phyloP scores from a whole-genome alignment of 2,888 invertebrate genomes.

The Rhorus exstirpatorius region DNA sequence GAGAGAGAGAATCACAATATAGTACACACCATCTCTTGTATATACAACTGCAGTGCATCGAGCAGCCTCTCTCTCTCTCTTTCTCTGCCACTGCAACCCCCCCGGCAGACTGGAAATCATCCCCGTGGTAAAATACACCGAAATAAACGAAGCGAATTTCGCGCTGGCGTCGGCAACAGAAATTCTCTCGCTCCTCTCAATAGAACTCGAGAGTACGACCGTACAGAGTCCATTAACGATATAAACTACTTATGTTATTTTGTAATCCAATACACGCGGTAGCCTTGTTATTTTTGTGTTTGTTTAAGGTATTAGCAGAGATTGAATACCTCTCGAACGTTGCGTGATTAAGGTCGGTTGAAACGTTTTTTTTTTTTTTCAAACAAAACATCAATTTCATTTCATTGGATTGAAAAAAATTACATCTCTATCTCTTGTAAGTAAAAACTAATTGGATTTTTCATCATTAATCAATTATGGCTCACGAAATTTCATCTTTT shows the following conservation, averaged over 20 bases:
- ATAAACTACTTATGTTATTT: slow-evolving; percentile 36
- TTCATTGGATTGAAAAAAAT: too few species aligned
- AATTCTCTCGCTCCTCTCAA: slow-evolving; percentile 34
- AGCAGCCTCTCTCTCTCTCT: too few species aligned
- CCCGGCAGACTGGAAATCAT: slow-evolving; percentile 56
- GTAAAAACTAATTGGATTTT: too few species aligned
- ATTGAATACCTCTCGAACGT: neutral
- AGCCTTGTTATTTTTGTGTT: neutral
- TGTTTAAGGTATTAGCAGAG: slow-evolving; percentile 12
- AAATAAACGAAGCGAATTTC: slow-evolving; percentile 65
- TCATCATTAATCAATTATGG: too few species aligned
- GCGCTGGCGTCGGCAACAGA: slow-evolving; percentile 61
- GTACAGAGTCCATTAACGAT: slow-evolving; percentile 19
- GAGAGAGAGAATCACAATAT: slow-evolving; percentile 4
- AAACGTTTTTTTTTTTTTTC: too few species aligned
- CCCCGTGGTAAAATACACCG: slow-evolving; percentile 62
- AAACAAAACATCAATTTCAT: too few species aligned
- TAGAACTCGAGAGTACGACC: neutral
- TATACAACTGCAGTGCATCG: slow-evolving; percentile 22
- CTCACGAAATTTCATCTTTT: too few species aligned
- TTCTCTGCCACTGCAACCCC: slow-evolving; percentile 48
- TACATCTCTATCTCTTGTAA: too few species aligned
- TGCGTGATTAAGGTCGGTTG: too few species aligned
- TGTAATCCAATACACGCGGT: slow-evolving; percentile 8
- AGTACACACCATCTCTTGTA: neutral